Evolutionary conservation across 2,113 vertebrate genomes (phyloP), one percentile per base, ranked within the genome.

Genomic region (Litocranius walleri): DNA sequence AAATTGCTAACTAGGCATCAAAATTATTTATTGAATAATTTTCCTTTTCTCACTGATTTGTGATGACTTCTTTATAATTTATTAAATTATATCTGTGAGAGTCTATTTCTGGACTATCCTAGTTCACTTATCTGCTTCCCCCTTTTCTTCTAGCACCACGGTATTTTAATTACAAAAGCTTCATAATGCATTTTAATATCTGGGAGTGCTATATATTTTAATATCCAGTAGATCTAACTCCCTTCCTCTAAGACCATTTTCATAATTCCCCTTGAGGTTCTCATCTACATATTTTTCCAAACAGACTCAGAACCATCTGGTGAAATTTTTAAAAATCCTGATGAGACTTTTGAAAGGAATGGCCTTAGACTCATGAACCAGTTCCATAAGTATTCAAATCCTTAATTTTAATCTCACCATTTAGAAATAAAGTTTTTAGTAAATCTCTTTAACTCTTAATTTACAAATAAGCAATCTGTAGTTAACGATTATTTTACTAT

Each of bases 21-120:
- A 91, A 88, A 97, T 95, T 97, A 97, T 95, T 96, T 97, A 96
- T 78, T 97, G 88, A 90, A 94, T 95, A 88, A 95, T 83, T 86
- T 94, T 88, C 71, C 85, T 84, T 90, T 96, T 83, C 50, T 56
- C 19, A 61, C 43, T 95, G 97, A 94, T 95, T 77, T 92, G 82
- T 25, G 5, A 94, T 89, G 92, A 85, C 64, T 96, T 87, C 87
- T 95, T 95, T 81, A 89, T 64, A 71, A 94, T 92, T 92, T 96
- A 97, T 88, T 94, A 77, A 97, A 97, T 97, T 95, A 92, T 91
- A 92, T 94, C 88, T 56, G 82, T 2, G 7, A 77, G 52, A 48
- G 45, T 94, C 81, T 97, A 91, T 74, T 97, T 95, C 74, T 54
- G 45, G 96, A 59, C 90, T 56, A 40, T 40, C 64, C 78, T 23